Conservation (phyloP, 1,140 invertebrate species). For the Hydropsyche tenuis region DNA sequence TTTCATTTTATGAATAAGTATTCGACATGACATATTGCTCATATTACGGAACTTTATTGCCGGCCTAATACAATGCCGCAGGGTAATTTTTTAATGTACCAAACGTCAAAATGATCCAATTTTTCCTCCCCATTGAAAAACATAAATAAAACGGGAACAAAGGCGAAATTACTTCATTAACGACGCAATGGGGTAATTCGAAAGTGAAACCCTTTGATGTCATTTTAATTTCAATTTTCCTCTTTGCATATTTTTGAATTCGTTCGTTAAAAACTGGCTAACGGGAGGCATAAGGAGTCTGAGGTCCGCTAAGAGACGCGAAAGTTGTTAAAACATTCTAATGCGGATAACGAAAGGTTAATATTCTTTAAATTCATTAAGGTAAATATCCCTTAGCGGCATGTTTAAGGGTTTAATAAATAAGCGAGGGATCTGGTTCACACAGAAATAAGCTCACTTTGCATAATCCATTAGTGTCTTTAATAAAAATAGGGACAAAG, state of each 20-base stretch:
- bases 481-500: conserved; percentile 31
- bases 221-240: background rate
- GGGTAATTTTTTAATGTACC: background rate
- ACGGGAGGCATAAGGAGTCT: background rate
- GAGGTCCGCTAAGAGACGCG: background rate
- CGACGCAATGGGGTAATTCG: background rate
- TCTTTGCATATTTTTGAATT: background rate
- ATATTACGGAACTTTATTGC: background rate
- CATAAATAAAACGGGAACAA: background rate
- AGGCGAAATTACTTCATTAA: background rate
- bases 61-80: background rate
- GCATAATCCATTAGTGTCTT: conserved; percentile 42
- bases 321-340: conserved; percentile 21
- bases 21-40: conserved; percentile 14
- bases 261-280: background rate
- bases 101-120: background rate
- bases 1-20: conserved; percentile 17
- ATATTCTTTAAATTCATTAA: conserved; percentile 29
- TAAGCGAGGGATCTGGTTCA: conserved; percentile 25
- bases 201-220: conserved; percentile 1
- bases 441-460: conserved; percentile 39
- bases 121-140: background rate
- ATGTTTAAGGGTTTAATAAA: conserved; percentile 29
- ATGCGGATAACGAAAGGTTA: conserved; percentile 27
- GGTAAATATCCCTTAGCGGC: conserved; percentile 26